phyloP scores from a whole-genome alignment of 2,888 invertebrate genomes.

The Eupeodes luniger region DNA sequence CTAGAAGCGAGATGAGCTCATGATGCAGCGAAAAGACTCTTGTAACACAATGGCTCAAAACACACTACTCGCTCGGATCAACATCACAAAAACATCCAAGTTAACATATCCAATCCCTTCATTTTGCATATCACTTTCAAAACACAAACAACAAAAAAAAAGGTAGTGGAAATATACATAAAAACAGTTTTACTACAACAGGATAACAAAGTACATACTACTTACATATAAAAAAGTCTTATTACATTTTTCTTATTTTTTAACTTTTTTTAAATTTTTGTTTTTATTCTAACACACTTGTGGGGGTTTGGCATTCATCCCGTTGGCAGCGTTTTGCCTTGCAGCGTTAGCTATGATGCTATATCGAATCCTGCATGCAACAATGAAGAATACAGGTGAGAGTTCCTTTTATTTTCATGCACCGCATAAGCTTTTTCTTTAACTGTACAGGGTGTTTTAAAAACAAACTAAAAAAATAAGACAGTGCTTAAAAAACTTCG shows the following conservation, averaged over 20 bases:
- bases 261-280: constrained; percentile 62
- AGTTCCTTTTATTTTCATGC: constrained; percentile 21
- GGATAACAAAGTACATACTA: constrained; percentile 8
- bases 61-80: background rate
- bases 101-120: constrained; percentile 5
- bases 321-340: constrained; percentile 86
- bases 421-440: background rate
- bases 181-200: constrained; percentile 16
- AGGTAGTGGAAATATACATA: background rate
- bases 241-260: constrained; percentile 46
- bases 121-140: background rate
- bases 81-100: constrained; percentile 6
- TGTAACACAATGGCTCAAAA: constrained; percentile 15
- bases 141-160: background rate
- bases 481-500: too few relatives aligned
- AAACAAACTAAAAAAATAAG: background rate
- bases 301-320: constrained; percentile 9
- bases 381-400: constrained; percentile 82
- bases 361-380: constrained; percentile 79
- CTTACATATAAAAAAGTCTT: constrained; percentile 29
- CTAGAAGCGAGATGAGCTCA: constrained; percentile 13
- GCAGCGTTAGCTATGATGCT: constrained; percentile 86
- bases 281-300: constrained; percentile 72
- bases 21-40: background rate
- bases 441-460: constrained; percentile 6